phyloP scores from a whole-genome alignment of 1,140 invertebrate species.

The Pseudobourletiella spinata region DNA sequence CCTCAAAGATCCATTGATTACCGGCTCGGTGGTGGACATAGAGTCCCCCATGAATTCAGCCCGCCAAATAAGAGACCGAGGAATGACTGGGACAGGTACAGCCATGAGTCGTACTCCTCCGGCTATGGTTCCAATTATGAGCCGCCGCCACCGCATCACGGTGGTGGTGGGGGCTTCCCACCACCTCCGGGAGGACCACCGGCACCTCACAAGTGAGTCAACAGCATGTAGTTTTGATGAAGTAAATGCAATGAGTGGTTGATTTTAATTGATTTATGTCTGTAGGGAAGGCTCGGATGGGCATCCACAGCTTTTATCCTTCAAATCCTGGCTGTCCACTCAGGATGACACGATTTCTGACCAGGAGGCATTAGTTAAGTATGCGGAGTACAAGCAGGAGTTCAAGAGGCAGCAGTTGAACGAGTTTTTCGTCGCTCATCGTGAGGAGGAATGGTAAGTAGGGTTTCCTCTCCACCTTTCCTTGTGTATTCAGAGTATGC shows the following conservation, averaged over 20 bases:
- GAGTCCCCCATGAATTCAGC: constrained; percentile 34
- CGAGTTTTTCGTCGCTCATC: constrained; percentile 97
- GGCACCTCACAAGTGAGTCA: neutral
- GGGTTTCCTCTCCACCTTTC: no score
- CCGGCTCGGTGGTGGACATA: constrained; percentile 26
- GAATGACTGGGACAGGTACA: constrained; percentile 32
- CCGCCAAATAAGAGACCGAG: constrained; percentile 34
- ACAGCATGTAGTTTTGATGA: neutral
- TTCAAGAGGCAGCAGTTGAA: constrained; percentile 93
- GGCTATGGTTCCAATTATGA: constrained; percentile 30
- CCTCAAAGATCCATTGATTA: constrained; percentile 30
- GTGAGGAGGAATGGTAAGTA: constrained; percentile 97
- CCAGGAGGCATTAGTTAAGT: constrained; percentile 92
- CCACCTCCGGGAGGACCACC: constrained; percentile 10
- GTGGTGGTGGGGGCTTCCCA: neutral
- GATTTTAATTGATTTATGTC: neutral
- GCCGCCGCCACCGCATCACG: constrained; percentile 10
- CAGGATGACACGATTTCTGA: constrained; percentile 97
- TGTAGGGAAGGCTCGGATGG: constrained; percentile 40
- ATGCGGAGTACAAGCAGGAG: constrained; percentile 97
- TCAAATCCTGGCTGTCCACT: constrained; percentile 91
- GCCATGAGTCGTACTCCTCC: constrained; percentile 28
- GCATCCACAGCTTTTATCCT: constrained; percentile 90
- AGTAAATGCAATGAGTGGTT: neutral
- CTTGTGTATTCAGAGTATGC: no score